Evolutionary conservation across 2,113 vertebrate genomes (phyloP).

Genomic region (Bubo blakistoni): DNA sequence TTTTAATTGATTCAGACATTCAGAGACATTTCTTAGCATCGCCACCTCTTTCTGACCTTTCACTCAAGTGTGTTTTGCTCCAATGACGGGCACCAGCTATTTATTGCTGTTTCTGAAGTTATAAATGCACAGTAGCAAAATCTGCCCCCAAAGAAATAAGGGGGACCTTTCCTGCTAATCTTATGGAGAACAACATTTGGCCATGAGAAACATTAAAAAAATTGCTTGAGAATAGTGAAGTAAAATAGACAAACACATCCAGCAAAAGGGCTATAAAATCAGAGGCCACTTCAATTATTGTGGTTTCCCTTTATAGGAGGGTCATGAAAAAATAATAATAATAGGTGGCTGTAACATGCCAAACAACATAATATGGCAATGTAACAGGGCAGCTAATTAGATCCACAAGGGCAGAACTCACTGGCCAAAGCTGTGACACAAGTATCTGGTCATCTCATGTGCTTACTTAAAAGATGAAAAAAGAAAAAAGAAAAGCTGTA

Average conservation of each 20-base stretch:
- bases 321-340: background rate
- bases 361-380: background rate
- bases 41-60: conserved; percentile 3
- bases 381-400: background rate
- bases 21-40: background rate
- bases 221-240: background rate
- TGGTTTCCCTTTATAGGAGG: background rate
- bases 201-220: background rate
- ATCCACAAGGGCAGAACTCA: background rate
- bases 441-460: background rate
- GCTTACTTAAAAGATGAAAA: background rate
- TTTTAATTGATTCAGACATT: conserved; percentile 47
- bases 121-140: background rate
- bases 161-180: background rate
- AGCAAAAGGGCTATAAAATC: background rate
- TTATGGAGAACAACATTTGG: background rate
- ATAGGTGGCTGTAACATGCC: background rate
- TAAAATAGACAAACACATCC: background rate
- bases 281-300: background rate
- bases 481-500: background rate
- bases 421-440: background rate
- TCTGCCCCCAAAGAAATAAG: background rate
- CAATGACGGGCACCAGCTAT: background rate
- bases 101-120: conserved; percentile 6
- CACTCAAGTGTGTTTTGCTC: background rate